Base-by-base conservation (phyloP, 2,113 vertebrate genomes). In the Barbus barbus region DNA sequence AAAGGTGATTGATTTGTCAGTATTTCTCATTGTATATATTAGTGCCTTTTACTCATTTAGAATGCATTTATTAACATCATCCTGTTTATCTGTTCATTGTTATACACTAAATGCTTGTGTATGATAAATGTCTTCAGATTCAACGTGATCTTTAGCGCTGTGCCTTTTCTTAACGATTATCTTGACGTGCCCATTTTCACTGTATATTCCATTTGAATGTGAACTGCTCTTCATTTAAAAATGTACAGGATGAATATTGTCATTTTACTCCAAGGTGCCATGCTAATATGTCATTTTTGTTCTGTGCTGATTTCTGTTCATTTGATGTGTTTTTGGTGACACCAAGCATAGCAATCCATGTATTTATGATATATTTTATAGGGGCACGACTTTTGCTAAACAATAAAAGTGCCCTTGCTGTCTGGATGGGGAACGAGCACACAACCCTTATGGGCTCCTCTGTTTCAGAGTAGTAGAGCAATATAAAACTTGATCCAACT, bases 371-470 rank as follows among this genome's bases (percentile, higher is more conserved):
- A 44, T 58, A 26, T 74, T 44, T 63, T 75, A 44, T 20, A 28
- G 77, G n/a, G 77, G 77, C 56, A 79, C 2, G 5, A 63, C 36
- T 61, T 79, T 79, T 60, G 28, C 13, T 61, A 18, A 26, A 63
- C 63, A 78, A 63, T 78, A 44, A 61, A 60, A 78, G n/a, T 44
- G 77, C 77, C 12, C 36, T 63, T 78, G 77, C 36, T 63, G 56
- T 41, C 77, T 78, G 38, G 20, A 58, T 22, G 53, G 81, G 3
- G 73, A 46, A 83, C 91, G 92, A 93, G 91, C 92, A 92, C 92
- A 92, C 90, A 93, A 91, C 85, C 89, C 91, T 90, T 85, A 46
- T n/a, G 65, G 80, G 81, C 82, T 72, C 48, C 91, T 84, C 92
- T 89, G 88, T 90, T 85, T 86, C 1, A 75, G 83, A 86, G 85